Evolutionary conservation across 2,888 invertebrate genomes (phyloP), one percentile per base, ranked within the genome.

Genomic region (Hydropsyche betteni): DNA sequence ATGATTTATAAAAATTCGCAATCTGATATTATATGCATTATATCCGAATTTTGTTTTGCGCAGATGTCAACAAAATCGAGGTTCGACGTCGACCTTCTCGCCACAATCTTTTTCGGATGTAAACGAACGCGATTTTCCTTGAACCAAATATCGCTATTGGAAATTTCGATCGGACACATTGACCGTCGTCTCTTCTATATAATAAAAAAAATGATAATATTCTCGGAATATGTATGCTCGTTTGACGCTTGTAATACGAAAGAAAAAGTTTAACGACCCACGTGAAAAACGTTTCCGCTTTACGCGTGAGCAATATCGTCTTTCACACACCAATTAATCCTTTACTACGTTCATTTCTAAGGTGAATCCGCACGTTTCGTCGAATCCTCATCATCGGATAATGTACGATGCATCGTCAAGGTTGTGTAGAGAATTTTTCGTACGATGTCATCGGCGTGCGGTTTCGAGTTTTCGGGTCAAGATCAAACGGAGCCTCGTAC

Each of bases 71-170:
- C 12, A 12, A 10, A 55, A 55, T 55, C 55, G 55, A 10, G 14
- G 51, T n/a, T 55, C 10, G 6, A 44, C 7, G 10, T 44, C 44
- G 44, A 44, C 44, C 44, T 44, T 44, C 44, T 44, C 10, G 10
- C n/a, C 33, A 16, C 61, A 61, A 33, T 33, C 61, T 16, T 64
- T 36, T n/a, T 64, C 64, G 34, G 64, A 64, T 64, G 64, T 64
- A 64, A 64, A 64, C 64, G 64, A 64, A 64, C 64, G 64, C 64
- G 12, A 64, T 64, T 64, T 64, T 36, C 64, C 64, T 64, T 64
- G 64, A 64, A 64, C 64, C 64, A 64, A 64, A 64, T 64, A 64
- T 61, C 16, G 33, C 33, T 61, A 61, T 61, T 61, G 33, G 24
- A 58, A 24, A 24, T 58, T 58, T 58, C 5, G 4, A 58, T 16